Conservation (phyloP, 2,113 vertebrate genomes). For the Atractosteus spatula region DNA sequence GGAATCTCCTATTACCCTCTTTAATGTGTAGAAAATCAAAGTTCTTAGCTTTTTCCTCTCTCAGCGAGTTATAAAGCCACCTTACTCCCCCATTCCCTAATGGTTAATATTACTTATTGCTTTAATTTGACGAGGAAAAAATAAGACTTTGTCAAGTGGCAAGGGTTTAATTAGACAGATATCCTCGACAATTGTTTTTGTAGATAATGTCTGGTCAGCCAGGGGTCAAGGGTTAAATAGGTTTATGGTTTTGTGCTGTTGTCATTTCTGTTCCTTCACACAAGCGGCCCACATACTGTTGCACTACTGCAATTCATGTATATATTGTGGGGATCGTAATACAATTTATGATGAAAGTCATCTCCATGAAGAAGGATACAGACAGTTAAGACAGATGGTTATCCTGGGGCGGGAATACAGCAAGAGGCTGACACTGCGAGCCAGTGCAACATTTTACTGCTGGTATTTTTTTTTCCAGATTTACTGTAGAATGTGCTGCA, state of each 20-base stretch:
- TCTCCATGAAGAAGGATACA: not conserved
- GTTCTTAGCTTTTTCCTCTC: no score
- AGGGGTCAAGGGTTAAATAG: not conserved
- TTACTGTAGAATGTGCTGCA: no score
- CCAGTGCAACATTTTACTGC: not conserved
- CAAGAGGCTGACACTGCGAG: not conserved
- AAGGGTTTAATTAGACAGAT: not conserved
- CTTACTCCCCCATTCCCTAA: no score
- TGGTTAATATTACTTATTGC: no score
- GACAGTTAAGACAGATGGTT: conserved; percentile 11
- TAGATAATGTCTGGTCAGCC: not conserved
- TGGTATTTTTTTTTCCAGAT: not conserved
- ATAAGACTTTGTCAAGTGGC: not conserved
- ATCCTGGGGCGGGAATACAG: not conserved
- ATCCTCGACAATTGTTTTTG: not conserved
- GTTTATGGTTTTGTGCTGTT: not conserved
- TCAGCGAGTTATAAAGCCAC: no score
- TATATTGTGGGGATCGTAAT: not conserved
- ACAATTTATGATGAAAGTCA: not conserved
- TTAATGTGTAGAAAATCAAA: no score
- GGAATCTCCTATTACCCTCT: no score
- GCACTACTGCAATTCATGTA: not conserved
- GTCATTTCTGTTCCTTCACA: not conserved
- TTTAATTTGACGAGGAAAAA: no score
- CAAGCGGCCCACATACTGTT: not conserved